phyloP scores from a whole-genome alignment of 2,113 vertebrate genomes.

The Uropsilus gracilis region DNA sequence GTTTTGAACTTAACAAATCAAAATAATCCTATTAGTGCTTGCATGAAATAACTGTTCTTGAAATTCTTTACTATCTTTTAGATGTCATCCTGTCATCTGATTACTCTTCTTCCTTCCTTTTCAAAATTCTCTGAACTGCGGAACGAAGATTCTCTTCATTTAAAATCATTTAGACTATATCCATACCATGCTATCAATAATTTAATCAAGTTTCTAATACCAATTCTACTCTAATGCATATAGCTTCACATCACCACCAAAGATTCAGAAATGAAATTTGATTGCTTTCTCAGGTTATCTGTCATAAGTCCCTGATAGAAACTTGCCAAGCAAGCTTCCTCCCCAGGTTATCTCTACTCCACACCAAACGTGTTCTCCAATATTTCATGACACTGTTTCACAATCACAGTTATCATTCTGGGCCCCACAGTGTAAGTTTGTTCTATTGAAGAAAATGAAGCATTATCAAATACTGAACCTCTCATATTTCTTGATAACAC shows the following conservation, averaged over 20 bases:
- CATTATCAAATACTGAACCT: slow-evolving; percentile 53
- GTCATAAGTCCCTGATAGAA: slow-evolving; percentile 51
- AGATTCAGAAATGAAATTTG: slow-evolving; percentile 75
- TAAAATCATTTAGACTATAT: slow-evolving; percentile 29
- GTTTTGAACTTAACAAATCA: not conserved
- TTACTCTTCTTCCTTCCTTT: not conserved
- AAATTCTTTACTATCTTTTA: not conserved
- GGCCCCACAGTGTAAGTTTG: slow-evolving; percentile 12
- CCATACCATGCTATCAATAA: slow-evolving; percentile 66
- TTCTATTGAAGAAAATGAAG: slow-evolving; percentile 65
- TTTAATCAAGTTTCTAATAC: slow-evolving; percentile 80
- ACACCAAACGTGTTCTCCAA: not conserved
- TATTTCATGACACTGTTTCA: slow-evolving; percentile 54
- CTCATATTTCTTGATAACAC: slow-evolving; percentile 27
- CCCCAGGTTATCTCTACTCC: not conserved
- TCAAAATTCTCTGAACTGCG: not conserved
- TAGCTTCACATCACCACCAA: slow-evolving; percentile 62
- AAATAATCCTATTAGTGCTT: not conserved
- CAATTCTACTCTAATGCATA: slow-evolving; percentile 64
- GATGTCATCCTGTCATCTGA: not conserved
- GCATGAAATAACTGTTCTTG: not conserved
- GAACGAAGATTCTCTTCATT: slow-evolving; percentile 34
- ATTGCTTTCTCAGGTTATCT: slow-evolving; percentile 49
- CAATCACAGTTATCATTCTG: slow-evolving; percentile 34
- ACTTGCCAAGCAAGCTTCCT: slow-evolving; percentile 48